Percentiles rank a stretch among this genome's conserved stretches.
These are phyloP conservation scores for Engystomops pustulosus DNA, from an alignment of 2,113 vertebrate genomes.

Conservation along the genomic window DNA sequence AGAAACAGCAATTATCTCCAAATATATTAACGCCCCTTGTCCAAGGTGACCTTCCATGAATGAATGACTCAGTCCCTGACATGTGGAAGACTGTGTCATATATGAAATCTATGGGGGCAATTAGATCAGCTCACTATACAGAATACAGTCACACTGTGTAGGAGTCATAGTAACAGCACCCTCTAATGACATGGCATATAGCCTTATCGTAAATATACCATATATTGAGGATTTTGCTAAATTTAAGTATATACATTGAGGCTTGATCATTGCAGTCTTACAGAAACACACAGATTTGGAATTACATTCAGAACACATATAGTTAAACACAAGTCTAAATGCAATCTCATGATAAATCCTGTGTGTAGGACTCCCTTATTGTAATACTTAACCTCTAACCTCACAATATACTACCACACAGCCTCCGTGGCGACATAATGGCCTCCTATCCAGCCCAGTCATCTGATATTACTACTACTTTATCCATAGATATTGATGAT, in stretches of 20 bases:
- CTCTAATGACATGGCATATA: too few relatives aligned
- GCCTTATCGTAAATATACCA: too few relatives aligned
- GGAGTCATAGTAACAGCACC: too few relatives aligned
- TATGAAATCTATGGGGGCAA: not conserved
- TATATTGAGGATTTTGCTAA: too few relatives aligned
- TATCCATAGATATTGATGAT: not conserved
- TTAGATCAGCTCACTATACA: not conserved
- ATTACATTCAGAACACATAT: not conserved
- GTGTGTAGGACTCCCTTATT: not conserved
- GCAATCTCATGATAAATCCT: not conserved
- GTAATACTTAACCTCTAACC: not conserved
- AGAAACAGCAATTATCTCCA: not conserved
- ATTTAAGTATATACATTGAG: not conserved
- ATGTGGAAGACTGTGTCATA: not conserved
- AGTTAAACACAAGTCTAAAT: not conserved
- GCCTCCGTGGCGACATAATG: not conserved
- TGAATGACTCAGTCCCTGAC: not conserved
- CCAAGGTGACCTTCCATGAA: conserved; percentile 13
- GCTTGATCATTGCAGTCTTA: not conserved
- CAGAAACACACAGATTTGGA: too few relatives aligned
- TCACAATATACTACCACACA: not conserved
- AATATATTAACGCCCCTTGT: not conserved
- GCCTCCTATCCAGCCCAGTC: not conserved
- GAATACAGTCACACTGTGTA: not conserved
- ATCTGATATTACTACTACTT: not conserved